These are phyloP conservation scores for Aldrovandia affinis DNA, from an alignment of 2,797 vertebrate genomes.

Conservation along the genomic window DNA sequence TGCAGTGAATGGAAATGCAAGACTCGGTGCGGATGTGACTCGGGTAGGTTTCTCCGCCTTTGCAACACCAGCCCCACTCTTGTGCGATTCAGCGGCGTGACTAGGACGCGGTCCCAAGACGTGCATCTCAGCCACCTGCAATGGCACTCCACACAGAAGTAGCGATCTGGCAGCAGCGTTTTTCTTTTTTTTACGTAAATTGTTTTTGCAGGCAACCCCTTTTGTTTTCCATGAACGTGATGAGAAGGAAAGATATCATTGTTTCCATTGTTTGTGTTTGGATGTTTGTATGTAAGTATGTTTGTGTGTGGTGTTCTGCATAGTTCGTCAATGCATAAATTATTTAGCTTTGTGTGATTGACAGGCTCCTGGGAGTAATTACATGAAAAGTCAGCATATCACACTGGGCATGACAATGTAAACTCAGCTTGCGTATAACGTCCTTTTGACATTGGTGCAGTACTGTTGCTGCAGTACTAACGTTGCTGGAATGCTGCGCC, in stretches of 20 bases:
- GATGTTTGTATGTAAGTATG: too few species aligned
- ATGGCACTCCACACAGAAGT: neutral
- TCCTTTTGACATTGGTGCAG: neutral
- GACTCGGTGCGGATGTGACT: too few species aligned
- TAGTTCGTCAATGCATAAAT: neutral
- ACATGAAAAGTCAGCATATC: slow-evolving; percentile 11
- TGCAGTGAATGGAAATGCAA: neutral
- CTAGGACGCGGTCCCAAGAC: too few species aligned
- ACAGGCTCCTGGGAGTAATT: slow-evolving; percentile 13
- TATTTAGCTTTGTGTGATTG: neutral
- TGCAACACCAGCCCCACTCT: too few species aligned
- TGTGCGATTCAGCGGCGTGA: neutral
- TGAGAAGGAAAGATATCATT: neutral
- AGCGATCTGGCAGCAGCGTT: neutral
- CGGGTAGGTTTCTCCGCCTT: too few species aligned
- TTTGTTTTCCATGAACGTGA: neutral
- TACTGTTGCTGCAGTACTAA: neutral
- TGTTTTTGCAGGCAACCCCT: neutral
- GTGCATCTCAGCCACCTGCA: neutral
- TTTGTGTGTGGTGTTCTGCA: neutral
- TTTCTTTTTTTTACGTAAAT: neutral
- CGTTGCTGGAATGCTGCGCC: neutral
- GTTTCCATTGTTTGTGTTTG: neutral
- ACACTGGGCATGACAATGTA: slow-evolving; percentile 1
- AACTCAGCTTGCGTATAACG: neutral